These are phyloP conservation scores for Lasioglossum marginatum DNA, from an alignment of 2,888 invertebrate species.

Conservation along the genomic window DNA sequence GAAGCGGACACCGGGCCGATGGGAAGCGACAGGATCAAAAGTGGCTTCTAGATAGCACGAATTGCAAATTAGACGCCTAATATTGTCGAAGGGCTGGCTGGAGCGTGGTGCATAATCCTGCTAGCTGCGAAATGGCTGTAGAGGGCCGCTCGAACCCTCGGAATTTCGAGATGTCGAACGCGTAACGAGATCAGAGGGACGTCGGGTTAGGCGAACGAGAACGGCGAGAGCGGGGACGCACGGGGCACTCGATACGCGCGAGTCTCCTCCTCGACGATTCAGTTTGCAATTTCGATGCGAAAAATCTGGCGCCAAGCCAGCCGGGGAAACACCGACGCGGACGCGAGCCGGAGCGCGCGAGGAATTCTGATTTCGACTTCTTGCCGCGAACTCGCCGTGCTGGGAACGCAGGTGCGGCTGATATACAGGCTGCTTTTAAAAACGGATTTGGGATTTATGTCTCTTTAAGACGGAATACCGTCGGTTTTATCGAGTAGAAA, in stretches of 20 bases:
- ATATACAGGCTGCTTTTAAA: constrained; percentile 3
- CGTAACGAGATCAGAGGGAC: constrained; percentile 24
- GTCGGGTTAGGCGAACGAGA: background rate
- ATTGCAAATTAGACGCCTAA: constrained; percentile 71
- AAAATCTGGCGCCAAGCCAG: constrained; percentile 29
- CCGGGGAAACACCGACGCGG: constrained; percentile 3
- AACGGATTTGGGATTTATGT: constrained; percentile 9
- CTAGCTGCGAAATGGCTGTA: constrained; percentile 5
- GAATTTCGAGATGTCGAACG: constrained; percentile 31
- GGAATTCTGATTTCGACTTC: constrained; percentile 11
- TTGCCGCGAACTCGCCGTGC: background rate
- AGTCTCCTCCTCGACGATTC: background rate
- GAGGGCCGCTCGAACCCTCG: background rate
- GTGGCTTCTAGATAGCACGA: constrained; percentile 66
- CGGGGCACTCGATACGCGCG: background rate
- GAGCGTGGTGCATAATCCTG: constrained; percentile 62
- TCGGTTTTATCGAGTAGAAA: background rate
- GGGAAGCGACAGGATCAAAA: constrained; percentile 71
- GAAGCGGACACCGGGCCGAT: constrained; percentile 58
- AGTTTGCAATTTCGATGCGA: constrained; percentile 12
- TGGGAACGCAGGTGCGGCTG: background rate
- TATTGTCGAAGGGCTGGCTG: constrained; percentile 52
- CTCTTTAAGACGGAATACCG: background rate
- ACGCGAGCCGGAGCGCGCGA: background rate
- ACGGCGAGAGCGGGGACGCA: background rate